Evolutionary conservation across 2,113 vertebrate species (phyloP).

Genomic region (Percopsis transmontana): DNA sequence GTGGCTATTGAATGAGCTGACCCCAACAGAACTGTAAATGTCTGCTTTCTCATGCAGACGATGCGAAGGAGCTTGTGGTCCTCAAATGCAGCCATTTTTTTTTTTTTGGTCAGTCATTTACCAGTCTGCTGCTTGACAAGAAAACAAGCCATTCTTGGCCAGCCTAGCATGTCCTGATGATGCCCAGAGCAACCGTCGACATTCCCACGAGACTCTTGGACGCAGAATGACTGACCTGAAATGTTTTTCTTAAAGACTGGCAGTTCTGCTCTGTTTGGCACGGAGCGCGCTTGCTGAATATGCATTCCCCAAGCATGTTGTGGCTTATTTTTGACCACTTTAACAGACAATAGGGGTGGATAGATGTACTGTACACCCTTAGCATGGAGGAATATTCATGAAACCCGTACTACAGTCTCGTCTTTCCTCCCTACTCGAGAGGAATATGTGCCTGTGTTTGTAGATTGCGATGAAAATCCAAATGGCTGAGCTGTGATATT

Average conservation of each 20-base stretch:
- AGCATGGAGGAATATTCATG: background rate
- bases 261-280: slow-evolving; percentile 27
- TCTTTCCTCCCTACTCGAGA: background rate
- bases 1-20: no score
- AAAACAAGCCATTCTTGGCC: background rate
- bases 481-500: slow-evolving; percentile 51
- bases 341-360: background rate
- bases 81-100: no score
- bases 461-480: slow-evolving; percentile 20
- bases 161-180: background rate
- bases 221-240: background rate
- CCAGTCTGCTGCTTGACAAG: background rate
- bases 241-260: background rate
- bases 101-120: slow-evolving; percentile 5
- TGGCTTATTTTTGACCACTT: background rate
- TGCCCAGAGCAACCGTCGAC: background rate
- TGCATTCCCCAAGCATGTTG: background rate
- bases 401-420: no score
- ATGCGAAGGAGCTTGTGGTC: no score
- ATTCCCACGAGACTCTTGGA: background rate
- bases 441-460: background rate
- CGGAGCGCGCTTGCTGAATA: background rate
- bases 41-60: no score
- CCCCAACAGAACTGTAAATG: no score
- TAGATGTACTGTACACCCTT: background rate